Conservation (phyloP, 2,888 invertebrate species). For the Microctonus hyperodae region DNA sequence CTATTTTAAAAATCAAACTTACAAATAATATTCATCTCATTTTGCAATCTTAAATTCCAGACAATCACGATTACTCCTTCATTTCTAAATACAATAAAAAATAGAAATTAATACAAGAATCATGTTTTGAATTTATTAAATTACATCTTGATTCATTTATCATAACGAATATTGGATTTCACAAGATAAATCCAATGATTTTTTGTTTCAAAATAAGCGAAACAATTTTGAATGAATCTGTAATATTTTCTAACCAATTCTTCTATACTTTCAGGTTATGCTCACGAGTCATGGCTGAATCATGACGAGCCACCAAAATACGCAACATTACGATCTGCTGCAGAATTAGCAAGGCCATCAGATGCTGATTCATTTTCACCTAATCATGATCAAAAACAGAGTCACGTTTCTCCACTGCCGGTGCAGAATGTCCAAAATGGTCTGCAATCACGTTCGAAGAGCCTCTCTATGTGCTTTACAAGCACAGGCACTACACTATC, state of each 20-base stretch:
- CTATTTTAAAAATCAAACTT: too few relatives aligned
- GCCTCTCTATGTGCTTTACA: constrained; percentile 83
- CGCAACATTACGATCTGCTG: constrained; percentile 66
- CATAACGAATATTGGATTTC: too few relatives aligned
- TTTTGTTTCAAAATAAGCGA: too few relatives aligned
- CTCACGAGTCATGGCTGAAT: constrained; percentile 60
- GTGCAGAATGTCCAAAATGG: constrained; percentile 40
- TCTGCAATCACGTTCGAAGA: constrained; percentile 65
- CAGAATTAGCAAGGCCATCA: constrained; percentile 62
- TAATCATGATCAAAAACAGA: constrained; percentile 35
- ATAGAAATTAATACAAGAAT: too few relatives aligned
- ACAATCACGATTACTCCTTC: too few relatives aligned
- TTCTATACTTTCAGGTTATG: constrained; percentile 52
- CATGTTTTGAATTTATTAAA: too few relatives aligned
- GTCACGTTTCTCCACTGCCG: constrained; percentile 53
- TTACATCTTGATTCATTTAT: too few relatives aligned
- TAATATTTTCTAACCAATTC: not conserved
- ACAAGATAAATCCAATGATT: too few relatives aligned
- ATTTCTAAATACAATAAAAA: too few relatives aligned
- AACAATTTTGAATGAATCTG: too few relatives aligned
- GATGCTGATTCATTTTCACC: constrained; percentile 46
- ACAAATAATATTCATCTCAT: too few relatives aligned
- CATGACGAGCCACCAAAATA: constrained; percentile 66
- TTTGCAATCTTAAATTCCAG: too few relatives aligned
- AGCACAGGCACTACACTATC: constrained; percentile 85